Base-by-base conservation (phyloP, 1,140 invertebrate genomes). In the Vollenhovia emeryi region DNA sequence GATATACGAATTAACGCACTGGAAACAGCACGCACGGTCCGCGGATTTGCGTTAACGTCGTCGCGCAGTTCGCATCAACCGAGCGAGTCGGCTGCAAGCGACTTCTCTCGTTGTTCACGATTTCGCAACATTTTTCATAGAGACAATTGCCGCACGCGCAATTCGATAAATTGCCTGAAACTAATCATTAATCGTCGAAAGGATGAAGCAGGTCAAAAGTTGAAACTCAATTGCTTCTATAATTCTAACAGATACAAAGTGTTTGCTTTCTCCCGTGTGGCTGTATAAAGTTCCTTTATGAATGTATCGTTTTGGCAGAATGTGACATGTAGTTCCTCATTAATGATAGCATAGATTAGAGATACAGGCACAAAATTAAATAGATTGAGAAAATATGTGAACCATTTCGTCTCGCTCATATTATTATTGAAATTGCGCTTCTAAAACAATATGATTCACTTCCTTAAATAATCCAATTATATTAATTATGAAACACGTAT, bases 1-100 rank as follows among this genome's bases (percentile, higher is more conserved):
- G 30, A 80, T 85, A 69, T 55, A 75, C 60, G 84, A 88, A 90
- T 90, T 90, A 90, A 89, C 78, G 64, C 78, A 74, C 21, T 86
- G 86, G 84, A 89, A 90, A 89, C 57, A 68, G 45, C 55, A 73
- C 88, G 45, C 75, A 78, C 64, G 43, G 62, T 68, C 45, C 66
- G 71, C 86, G 66, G 60, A 59, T 80, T 83, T 78, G 52, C 75
- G 84, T 80, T 85, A 85, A 60, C 78, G 75, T 85, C 78, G 78
- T 82, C 78, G 66, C 52, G 50, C 36, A 50, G 48, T 52, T 30
- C 52, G 60, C 76, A 50, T 52, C 69, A 76, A 30, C 60, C 66
- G 59, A 48, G 30, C 64, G 86, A 83, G 43, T 59, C 15, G n/a
- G 36, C 78, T 68, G 79, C 15, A 30, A n/a, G 80, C 45, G 45